Conservation (phyloP, 2,888 invertebrate genomes). For the Platycnemis pennipes region DNA sequence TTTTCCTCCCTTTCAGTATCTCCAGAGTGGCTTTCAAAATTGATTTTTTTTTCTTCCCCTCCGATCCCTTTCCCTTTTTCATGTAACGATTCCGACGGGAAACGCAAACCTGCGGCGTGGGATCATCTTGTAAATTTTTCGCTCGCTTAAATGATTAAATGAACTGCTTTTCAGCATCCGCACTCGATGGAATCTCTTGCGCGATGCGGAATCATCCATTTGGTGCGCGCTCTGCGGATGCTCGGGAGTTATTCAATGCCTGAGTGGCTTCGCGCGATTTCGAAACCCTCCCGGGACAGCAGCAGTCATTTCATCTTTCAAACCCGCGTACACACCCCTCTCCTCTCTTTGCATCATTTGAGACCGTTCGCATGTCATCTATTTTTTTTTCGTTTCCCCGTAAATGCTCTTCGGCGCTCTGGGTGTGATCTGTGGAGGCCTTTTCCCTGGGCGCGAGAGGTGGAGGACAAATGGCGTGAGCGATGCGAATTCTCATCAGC, state of each 20-base stretch:
- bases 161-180: background rate
- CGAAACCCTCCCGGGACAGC: background rate
- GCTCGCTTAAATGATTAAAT: background rate
- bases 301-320: background rate
- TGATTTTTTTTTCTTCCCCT: background rate
- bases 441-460: background rate
- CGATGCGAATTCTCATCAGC: background rate
- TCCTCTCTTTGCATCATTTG: background rate
- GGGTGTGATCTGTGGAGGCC: background rate
- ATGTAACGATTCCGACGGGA: background rate
- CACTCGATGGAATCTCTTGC: background rate
- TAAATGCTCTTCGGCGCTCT: background rate
- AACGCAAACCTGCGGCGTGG: background rate
- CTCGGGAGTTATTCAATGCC: background rate
- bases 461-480: background rate
- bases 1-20: background rate
- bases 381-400: background rate
- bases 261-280: background rate
- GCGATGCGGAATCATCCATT: conserved; percentile 6
- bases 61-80: background rate
- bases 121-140: background rate
- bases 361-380: background rate
- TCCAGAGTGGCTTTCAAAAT: background rate
- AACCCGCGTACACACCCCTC: background rate
- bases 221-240: background rate